These are phyloP conservation scores for Delichon dasypus DNA, from an alignment of 2,797 vertebrate species.

Conservation along the genomic window DNA sequence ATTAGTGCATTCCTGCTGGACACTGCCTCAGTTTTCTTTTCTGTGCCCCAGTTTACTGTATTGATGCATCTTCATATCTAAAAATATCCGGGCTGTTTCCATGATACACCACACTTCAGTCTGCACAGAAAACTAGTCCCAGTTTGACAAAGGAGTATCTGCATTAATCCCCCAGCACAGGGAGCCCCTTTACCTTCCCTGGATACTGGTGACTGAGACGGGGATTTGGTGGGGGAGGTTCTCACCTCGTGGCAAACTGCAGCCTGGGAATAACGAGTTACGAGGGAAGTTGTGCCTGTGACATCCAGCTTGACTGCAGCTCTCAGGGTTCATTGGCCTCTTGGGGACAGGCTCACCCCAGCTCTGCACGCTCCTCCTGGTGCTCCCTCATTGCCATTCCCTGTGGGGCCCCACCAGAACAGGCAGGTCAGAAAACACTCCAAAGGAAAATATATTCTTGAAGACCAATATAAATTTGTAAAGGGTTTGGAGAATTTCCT, in stretches of 20 bases:
- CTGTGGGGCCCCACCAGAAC: neutral
- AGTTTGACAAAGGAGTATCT: neutral
- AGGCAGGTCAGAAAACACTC: neutral
- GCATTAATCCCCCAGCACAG: neutral
- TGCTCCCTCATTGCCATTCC: neutral
- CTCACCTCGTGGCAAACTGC: neutral
- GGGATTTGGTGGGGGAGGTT: neutral
- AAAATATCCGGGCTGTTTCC: slow-evolving; percentile 21
- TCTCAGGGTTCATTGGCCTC: neutral
- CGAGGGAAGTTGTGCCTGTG: neutral
- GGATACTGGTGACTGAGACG: neutral
- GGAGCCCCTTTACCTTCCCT: neutral
- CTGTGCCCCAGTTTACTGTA: neutral
- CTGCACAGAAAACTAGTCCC: neutral
- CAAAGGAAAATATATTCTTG: neutral
- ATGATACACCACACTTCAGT: neutral
- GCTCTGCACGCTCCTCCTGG: neutral
- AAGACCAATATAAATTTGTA: neutral
- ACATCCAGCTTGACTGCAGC: neutral
- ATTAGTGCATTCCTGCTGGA: neutral
- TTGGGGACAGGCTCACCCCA: neutral
- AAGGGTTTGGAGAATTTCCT: neutral
- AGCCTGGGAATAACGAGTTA: neutral
- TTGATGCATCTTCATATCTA: slow-evolving; percentile 18
- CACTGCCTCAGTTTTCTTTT: neutral